These are phyloP conservation scores for Daktulosphaira vitifoliae DNA, from an alignment of 1,140 invertebrate genomes.

Conservation along the genomic window DNA sequence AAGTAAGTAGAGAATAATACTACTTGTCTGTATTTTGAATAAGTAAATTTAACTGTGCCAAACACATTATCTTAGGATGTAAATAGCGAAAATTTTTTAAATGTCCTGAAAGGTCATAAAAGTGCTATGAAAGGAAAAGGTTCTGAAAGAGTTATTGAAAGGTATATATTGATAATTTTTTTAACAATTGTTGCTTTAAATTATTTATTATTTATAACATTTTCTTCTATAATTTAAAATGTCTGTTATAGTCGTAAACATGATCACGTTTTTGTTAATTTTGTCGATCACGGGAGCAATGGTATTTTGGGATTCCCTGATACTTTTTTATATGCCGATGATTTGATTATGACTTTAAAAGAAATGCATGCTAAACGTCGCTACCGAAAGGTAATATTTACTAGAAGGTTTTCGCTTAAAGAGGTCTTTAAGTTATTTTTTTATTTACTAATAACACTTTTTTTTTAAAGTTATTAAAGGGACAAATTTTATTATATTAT, in stretches of 20 bases:
- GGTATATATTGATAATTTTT: conserved; percentile 6
- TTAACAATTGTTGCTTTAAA: too few species aligned
- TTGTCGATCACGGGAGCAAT: conserved; percentile 56
- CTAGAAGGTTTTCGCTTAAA: too few species aligned
- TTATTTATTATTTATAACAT: too few species aligned
- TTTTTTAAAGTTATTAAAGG: neutral
- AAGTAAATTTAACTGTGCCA: too few species aligned
- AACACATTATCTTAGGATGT: conserved; percentile 33
- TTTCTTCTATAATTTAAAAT: too few species aligned
- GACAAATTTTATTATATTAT: too few species aligned
- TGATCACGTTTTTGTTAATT: conserved; percentile 56
- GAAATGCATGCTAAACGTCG: conserved; percentile 45
- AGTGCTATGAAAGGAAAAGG: conserved; percentile 25
- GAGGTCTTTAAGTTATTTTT: too few species aligned
- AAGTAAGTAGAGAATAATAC: too few species aligned
- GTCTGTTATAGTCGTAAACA: conserved; percentile 47
- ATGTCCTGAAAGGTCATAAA: conserved; percentile 32
- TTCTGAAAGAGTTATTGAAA: conserved; percentile 33
- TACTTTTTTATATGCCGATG: conserved; percentile 39
- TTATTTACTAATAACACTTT: conserved; percentile 39
- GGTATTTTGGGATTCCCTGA: conserved; percentile 52
- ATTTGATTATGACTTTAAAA: conserved; percentile 42
- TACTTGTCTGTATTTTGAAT: too few species aligned
- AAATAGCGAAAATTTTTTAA: conserved; percentile 30
- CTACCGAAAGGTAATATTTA: conserved; percentile 34